Percentiles rank a stretch among this genome's conserved stretches.
Conservation (phyloP, 1,140 invertebrate species). For the Drosophila seguyi region DNA sequence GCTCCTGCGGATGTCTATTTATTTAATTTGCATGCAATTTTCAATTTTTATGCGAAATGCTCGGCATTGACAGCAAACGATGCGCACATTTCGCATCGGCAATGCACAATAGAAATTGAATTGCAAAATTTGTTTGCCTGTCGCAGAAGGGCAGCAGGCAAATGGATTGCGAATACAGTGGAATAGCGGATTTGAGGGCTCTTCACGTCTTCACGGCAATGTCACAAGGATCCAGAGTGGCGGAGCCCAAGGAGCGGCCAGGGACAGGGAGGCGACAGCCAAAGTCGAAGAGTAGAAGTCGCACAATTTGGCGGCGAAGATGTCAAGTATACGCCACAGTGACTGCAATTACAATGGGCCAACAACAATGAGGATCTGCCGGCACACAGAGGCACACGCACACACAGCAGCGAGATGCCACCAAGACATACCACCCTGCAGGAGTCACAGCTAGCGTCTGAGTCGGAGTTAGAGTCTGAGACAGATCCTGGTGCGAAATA, state of each 20-base stretch:
- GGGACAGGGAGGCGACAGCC: neutral
- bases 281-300: constrained; percentile 55
- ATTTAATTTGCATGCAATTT: constrained; percentile 84
- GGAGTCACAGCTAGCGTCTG: constrained; percentile 17
- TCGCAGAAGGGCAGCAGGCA: constrained; percentile 47
- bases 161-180: constrained; percentile 34
- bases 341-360: constrained; percentile 68
- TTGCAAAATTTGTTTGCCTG: constrained; percentile 82
- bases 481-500: constrained; percentile 38
- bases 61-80: constrained; percentile 79
- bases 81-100: constrained; percentile 62
- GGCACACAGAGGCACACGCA: constrained; percentile 28
- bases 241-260: constrained; percentile 4
- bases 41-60: constrained; percentile 79
- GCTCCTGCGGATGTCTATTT: constrained; percentile 67
- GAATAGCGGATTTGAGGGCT: constrained; percentile 40
- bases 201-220: constrained; percentile 64
- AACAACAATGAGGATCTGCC: constrained; percentile 62
- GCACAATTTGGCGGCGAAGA: constrained; percentile 82
- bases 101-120: constrained; percentile 80
- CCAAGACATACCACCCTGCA: constrained; percentile 25
- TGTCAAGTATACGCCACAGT: constrained; percentile 76
- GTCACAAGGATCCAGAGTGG: constrained; percentile 38
- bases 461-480: constrained; percentile 21
- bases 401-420: constrained; percentile 4